phyloP scores from a whole-genome alignment of 2,113 vertebrate species.

The Pachycephala philippinensis region DNA sequence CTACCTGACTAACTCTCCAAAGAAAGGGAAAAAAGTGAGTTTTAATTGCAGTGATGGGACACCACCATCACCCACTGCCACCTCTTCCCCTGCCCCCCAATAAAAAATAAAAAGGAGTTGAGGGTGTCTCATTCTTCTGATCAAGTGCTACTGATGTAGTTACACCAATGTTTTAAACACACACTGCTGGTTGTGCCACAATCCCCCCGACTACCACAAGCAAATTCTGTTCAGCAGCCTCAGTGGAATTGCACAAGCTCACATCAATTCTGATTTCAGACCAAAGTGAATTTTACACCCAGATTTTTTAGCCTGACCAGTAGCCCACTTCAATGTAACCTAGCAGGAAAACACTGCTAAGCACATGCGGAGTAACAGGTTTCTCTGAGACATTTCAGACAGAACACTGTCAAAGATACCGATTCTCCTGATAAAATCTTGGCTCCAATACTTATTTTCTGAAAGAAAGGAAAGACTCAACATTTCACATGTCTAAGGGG shows the following conservation, averaged over 20 bases:
- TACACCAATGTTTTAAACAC: not conserved
- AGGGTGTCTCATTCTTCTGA: not conserved
- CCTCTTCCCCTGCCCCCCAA: no score
- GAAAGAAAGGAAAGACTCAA: not conserved
- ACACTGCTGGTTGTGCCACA: not conserved
- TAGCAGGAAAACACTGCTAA: not conserved
- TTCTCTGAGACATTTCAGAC: not conserved
- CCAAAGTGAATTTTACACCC: not conserved
- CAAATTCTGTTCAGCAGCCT: not conserved
- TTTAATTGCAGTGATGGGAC: not conserved
- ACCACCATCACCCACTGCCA: not conserved
- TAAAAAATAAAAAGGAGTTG: not conserved
- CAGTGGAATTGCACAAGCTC: not conserved
- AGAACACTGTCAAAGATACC: not conserved
- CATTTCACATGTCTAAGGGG: not conserved
- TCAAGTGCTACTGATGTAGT: not conserved
- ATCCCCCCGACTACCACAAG: not conserved
- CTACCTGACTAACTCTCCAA: not conserved
- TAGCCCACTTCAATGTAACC: not conserved
- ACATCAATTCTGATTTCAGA: not conserved
- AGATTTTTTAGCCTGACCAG: not conserved
- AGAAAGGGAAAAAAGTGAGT: not conserved
- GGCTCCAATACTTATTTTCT: not conserved
- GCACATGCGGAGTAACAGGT: not conserved
- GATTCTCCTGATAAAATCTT: not conserved